These are phyloP conservation scores for Etheostoma spectabile DNA, from an alignment of 2,113 vertebrate species.

Conservation along the genomic window DNA sequence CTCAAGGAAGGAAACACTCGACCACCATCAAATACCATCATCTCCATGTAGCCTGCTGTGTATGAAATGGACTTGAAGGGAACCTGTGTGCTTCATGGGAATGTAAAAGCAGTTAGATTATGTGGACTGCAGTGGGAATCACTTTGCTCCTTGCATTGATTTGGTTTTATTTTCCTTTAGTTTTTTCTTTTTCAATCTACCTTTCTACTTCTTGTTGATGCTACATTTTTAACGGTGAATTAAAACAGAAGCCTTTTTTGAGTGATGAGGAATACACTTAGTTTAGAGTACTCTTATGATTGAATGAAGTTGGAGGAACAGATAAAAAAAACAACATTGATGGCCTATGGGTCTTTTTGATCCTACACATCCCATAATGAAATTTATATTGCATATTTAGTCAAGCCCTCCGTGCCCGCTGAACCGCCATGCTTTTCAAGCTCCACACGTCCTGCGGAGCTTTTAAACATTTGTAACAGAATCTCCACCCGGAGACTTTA, in stretches of 20 bases:
- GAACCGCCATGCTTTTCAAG: not conserved
- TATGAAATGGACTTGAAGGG: slow-evolving; percentile 11
- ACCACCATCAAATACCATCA: slow-evolving; percentile 9
- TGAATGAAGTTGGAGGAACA: no score
- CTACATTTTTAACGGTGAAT: not conserved
- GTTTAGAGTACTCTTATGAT: no score
- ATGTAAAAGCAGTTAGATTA: not conserved
- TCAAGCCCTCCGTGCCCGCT: no score
- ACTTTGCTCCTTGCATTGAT: not conserved
- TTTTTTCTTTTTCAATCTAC: not conserved
- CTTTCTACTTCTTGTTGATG: no score
- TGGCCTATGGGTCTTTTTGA: no score
- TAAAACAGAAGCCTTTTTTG: not conserved
- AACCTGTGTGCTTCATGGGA: not conserved
- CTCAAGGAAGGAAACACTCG: not conserved
- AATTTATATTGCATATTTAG: no score
- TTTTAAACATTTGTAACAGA: not conserved
- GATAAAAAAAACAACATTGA: no score
- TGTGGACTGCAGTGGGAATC: not conserved
- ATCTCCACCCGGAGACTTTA: no score
- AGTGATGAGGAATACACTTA: not conserved
- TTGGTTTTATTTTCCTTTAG: not conserved
- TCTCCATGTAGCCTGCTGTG: slow-evolving; percentile 1
- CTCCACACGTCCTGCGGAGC: not conserved
- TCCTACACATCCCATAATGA: no score